Conservation (phyloP, 1,140 invertebrate genomes). For the Marisa cornuarietis region DNA sequence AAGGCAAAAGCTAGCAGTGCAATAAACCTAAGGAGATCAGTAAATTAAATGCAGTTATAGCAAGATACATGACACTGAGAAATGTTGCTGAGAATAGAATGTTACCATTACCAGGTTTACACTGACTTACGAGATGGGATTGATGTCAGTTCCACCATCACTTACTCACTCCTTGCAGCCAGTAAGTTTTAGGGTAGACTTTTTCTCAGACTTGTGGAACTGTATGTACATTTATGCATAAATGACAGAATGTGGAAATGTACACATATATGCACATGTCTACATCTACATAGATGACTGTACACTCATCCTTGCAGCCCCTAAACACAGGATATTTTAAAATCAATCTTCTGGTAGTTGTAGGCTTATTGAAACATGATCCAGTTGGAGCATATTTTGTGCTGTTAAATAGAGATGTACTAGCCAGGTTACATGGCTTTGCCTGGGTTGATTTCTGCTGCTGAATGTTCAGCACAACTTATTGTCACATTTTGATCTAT, state of each 20-base stretch:
- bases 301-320: neutral
- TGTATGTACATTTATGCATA: neutral
- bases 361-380: no score
- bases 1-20: neutral
- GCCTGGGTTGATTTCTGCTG: no score
- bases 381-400: no score
- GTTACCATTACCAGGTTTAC: slow-evolving; percentile 32
- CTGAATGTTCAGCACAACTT: no score
- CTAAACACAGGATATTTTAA: no score
- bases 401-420: no score
- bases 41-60: neutral
- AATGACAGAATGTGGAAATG: no score
- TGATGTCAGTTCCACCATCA: slow-evolving; percentile 25
- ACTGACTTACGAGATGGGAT: slow-evolving; percentile 12
- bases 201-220: neutral
- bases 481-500: no score
- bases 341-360: no score
- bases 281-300: neutral
- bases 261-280: neutral
- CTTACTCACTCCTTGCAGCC: slow-evolving; percentile 45
- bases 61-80: neutral
- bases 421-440: no score
- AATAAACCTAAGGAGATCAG: neutral
- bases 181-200: slow-evolving; percentile 24
- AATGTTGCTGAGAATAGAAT: neutral